Evolutionary conservation across 2,113 vertebrate species (phyloP), one percentile per base, ranked within the genome.

Genomic region (Bubo bubo): DNA sequence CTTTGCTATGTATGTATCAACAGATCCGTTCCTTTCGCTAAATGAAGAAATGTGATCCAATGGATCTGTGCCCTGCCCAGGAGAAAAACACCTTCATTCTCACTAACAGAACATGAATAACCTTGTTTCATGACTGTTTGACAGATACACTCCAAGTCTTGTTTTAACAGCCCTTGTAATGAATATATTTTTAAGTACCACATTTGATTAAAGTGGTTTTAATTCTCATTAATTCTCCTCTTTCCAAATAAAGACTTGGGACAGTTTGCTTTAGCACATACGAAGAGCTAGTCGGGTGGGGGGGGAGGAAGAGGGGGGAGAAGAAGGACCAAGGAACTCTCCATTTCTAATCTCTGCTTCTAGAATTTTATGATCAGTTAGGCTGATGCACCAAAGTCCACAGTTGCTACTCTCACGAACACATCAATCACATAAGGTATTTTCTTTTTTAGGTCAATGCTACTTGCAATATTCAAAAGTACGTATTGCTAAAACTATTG

Each of bases 231-330:
- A 74, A 75, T 56, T 70, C 22, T 79, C 14, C 27, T 39, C 59
- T 58, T 74, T 91, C n/a, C 16, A 79, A 35, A 62, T 39, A 63
- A 60, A 87, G 43, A 18, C 39, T 52, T 39, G 12, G 6, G 21
- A 43, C 34, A 62, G 18, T 72, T 83, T 76, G 35, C 59, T 81
- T 80, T 32, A 90, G 37, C 45, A 58, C 18, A 83, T 39, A 75
- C 35, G 5, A 72, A 45, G 21, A 88, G 12, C 8, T 12, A 41
- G 47, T 20, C 0, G 1, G 21, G n/a, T 3, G 4, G 6, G 8
- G 22, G 27, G 6, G 12, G 3, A 14, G 14, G 8, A 20, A 34
- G 41, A 53, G 5, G 2, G 2, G 1, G 22, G 32, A 72, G 23
- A 66, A 49, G 12, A 16, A 73, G 6, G 26, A 60, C 23, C 18